These are phyloP conservation scores for Ruditapes philippinarum DNA, from an alignment of 1,140 invertebrate species.

Conservation along the genomic window DNA sequence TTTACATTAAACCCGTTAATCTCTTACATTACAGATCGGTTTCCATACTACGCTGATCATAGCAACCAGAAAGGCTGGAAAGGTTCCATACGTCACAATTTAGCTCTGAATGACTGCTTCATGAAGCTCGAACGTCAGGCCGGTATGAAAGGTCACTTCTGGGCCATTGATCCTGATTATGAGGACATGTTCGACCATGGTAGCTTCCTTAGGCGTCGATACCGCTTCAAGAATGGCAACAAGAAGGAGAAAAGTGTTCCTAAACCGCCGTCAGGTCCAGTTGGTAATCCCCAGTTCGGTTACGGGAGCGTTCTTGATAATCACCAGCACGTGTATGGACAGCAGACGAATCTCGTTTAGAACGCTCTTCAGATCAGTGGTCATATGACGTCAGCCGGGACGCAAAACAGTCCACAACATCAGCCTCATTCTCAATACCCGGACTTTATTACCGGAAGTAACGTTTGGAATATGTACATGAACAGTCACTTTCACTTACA, in stretches of 20 bases:
- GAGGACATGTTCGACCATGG: conserved; percentile 85
- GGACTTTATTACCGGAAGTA: not conserved
- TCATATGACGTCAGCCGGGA: not conserved
- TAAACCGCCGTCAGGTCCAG: not conserved
- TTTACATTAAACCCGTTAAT: no score
- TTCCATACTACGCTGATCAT: conserved; percentile 80
- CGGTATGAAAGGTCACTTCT: conserved; percentile 82
- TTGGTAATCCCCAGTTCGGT: conserved; percentile 50
- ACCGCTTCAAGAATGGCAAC: conserved; percentile 79
- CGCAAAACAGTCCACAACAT: not conserved
- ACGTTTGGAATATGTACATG: conserved; percentile 21
- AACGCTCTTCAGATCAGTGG: conserved; percentile 19
- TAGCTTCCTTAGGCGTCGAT: conserved; percentile 82
- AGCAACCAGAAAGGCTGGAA: conserved; percentile 82
- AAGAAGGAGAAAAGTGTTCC: conserved; percentile 53
- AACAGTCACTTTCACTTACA: not conserved
- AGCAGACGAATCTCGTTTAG: not conserved
- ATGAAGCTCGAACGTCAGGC: conserved; percentile 79
- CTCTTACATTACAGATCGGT: conserved; percentile 71
- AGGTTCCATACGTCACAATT: conserved; percentile 83
- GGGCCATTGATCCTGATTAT: conserved; percentile 83
- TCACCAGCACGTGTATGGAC: not conserved
- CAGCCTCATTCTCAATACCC: not conserved
- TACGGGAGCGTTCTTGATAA: conserved; percentile 52
- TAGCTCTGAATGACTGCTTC: conserved; percentile 84